These are phyloP conservation scores for Ciona savignyi DNA, from an alignment of 23 tunicate genomes.

Conservation along the genomic window DNA sequence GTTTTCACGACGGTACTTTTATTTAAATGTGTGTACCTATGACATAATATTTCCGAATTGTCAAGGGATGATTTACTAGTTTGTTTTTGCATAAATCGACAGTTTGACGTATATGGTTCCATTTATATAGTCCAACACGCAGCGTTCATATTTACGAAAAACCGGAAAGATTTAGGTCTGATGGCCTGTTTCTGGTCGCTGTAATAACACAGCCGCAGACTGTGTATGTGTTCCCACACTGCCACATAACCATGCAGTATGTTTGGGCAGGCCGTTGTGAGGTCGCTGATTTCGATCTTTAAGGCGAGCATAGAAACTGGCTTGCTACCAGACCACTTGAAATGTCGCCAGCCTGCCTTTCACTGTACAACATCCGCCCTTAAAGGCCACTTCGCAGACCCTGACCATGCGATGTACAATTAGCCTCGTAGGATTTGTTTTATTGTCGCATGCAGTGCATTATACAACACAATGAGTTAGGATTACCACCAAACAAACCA, in stretches of 20 bases:
- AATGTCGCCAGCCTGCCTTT: background rate
- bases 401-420: background rate
- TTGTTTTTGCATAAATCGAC: no score
- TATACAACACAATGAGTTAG: background rate
- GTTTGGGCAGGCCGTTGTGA: background rate
- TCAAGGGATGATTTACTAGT: no score
- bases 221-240: background rate
- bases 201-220: background rate
- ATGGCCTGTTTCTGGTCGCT: background rate
- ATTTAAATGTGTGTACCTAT: no score
- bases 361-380: background rate
- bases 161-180: background rate
- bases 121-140: background rate
- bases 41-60: no score
- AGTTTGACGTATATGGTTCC: background rate
- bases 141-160: background rate
- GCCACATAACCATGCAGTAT: background rate
- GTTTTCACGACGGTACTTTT: no score
- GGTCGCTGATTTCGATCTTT: background rate
- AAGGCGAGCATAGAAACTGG: background rate
- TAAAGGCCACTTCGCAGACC: background rate
- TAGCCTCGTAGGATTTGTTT: background rate
- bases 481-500: background rate
- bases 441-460: background rate
- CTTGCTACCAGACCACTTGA: background rate